These are phyloP conservation scores for Cichlasoma orientale DNA, from an alignment of 2,797 vertebrate genomes.

Conservation along the genomic window DNA sequence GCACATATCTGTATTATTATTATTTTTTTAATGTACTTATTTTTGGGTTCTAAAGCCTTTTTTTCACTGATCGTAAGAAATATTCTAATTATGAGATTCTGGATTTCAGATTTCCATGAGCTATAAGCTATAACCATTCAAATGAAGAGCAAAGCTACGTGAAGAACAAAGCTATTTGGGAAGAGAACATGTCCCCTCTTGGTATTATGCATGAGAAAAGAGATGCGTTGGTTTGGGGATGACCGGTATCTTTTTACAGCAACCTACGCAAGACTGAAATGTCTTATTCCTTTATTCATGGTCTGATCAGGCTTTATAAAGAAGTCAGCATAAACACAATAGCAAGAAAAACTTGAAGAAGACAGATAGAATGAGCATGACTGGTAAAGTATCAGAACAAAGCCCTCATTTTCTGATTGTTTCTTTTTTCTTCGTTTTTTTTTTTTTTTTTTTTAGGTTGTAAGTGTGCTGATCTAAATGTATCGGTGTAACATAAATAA, in stretches of 20 bases:
- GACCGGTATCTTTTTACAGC: constrained; percentile 55
- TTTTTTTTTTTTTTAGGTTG: not conserved
- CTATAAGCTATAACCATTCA: not conserved
- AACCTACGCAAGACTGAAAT: constrained; percentile 40
- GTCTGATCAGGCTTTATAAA: constrained; percentile 64
- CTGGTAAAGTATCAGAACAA: constrained; percentile 54
- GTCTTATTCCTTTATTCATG: constrained; percentile 64
- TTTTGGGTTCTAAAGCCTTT: not conserved
- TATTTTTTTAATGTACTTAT: not conserved
- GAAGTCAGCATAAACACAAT: not conserved
- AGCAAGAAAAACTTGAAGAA: constrained; percentile 16
- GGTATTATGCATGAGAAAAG: constrained; percentile 50
- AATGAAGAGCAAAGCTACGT: not conserved
- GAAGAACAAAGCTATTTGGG: not conserved
- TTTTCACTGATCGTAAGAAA: not conserved
- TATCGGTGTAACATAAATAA: not conserved
- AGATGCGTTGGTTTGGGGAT: constrained; percentile 11
- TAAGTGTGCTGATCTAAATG: not conserved
- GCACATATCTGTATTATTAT: not conserved
- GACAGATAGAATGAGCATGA: constrained; percentile 59
- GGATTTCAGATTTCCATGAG: not conserved
- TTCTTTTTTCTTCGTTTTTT: not conserved
- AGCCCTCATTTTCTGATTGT: not conserved
- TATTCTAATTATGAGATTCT: not conserved
- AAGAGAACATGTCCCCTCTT: not conserved